Conservation (phyloP, 2,797 vertebrate genomes). For the Silurus lanzhouensis region DNA sequence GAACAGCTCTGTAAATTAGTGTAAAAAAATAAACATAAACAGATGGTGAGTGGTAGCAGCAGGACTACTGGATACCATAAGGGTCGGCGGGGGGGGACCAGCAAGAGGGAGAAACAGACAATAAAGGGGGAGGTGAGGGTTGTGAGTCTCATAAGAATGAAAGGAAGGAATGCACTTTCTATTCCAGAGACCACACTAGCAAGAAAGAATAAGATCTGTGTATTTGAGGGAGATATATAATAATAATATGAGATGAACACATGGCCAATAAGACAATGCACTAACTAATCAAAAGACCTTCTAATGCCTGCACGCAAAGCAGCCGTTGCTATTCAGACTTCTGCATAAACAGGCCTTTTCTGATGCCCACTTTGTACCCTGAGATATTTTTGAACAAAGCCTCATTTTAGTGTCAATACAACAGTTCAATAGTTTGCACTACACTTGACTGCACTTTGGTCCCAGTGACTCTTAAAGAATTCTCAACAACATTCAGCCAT, state of each 20-base stretch:
- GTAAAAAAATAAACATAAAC: conserved; percentile 56
- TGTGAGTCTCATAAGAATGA: conserved; percentile 67
- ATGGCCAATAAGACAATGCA: conserved; percentile 26
- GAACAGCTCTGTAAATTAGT: conserved; percentile 51
- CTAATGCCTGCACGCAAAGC: not conserved
- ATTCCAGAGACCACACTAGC: conserved; percentile 52
- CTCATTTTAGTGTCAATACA: conserved; percentile 17
- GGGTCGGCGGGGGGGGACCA: conserved; percentile 38
- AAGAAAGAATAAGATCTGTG: conserved; percentile 43
- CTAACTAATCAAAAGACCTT: conserved; percentile 1
- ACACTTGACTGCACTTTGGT: conserved; percentile 4
- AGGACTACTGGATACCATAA: conserved; percentile 52
- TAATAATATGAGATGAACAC: not conserved
- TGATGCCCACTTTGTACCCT: conserved; percentile 9
- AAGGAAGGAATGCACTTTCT: conserved; percentile 71
- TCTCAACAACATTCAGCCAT: not conserved
- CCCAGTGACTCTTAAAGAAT: conserved; percentile 32
- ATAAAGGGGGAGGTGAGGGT: conserved; percentile 46
- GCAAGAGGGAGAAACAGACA: conserved; percentile 58
- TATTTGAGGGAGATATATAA: conserved; percentile 18
- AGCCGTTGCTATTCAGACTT: not conserved
- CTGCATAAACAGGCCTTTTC: conserved; percentile 10
- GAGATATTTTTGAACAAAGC: conserved; percentile 22
- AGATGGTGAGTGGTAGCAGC: conserved; percentile 47
- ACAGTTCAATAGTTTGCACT: conserved; percentile 1